Percentiles rank a stretch among this genome's conserved stretches.
Evolutionary conservation across 2,113 vertebrate species (phyloP).

Genomic region (Sorex araneus): DNA sequence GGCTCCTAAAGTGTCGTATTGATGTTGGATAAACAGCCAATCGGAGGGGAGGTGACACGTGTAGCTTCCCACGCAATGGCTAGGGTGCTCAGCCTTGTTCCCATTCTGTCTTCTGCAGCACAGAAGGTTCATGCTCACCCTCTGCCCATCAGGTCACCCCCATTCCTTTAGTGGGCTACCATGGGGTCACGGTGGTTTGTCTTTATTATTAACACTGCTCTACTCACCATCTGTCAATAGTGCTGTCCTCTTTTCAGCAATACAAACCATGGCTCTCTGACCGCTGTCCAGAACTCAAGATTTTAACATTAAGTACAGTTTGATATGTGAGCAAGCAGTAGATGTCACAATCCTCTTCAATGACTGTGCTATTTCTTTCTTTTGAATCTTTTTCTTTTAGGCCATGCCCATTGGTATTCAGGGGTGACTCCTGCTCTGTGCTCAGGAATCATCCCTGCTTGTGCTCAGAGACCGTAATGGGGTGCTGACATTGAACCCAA

Average conservation of each 20-base stretch:
- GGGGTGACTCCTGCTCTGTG: no score
- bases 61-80: constrained; percentile 85
- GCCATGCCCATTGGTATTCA: no score
- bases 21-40: constrained; percentile 93
- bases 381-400: not conserved
- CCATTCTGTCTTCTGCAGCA: constrained; percentile 53
- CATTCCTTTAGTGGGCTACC: constrained; percentile 60
- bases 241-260: not conserved
- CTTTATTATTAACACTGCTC: not conserved
- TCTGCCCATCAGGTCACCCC: constrained; percentile 27
- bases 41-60: constrained; percentile 88
- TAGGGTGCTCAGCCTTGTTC: constrained; percentile 35
- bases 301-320: not conserved
- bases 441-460: no score
- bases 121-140: constrained; percentile 72
- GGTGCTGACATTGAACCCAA: no score
- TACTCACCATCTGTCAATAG: not conserved
- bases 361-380: constrained; percentile 29
- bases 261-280: constrained; percentile 27
- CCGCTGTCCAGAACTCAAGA: not conserved
- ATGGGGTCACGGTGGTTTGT: constrained; percentile 15
- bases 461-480: no score
- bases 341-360: not conserved
- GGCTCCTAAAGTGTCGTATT: constrained; percentile 93
- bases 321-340: not conserved